These are phyloP conservation scores for Scaptodrosophila lebanonensis DNA, from an alignment of 1,140 invertebrate species.

Conservation along the genomic window DNA sequence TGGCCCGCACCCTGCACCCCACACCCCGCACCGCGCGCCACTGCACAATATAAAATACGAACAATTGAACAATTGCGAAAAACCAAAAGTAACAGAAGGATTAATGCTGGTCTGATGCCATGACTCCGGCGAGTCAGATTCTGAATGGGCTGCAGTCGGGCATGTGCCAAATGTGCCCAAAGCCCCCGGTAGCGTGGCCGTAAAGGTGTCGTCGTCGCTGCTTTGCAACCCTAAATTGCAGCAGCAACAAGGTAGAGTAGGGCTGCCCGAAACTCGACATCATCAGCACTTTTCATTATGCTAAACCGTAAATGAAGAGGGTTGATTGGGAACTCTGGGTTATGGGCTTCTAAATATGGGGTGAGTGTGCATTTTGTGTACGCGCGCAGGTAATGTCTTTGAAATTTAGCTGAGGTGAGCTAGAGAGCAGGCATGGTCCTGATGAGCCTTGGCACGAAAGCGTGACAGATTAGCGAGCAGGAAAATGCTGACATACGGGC, in stretches of 20 bases:
- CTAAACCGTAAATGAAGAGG: conserved; percentile 73
- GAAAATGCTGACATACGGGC: conserved; percentile 68
- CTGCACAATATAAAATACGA: too few relatives aligned
- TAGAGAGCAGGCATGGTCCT: conserved; percentile 24
- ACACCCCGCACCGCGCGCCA: too few relatives aligned
- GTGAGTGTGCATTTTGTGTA: conserved; percentile 25
- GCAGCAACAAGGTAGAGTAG: too few relatives aligned
- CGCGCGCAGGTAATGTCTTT: conserved; percentile 44
- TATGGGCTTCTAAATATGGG: not conserved
- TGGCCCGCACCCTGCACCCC: not conserved
- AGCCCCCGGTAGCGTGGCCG: conserved; percentile 4
- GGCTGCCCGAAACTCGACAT: conserved; percentile 26
- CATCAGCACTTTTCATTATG: conserved; percentile 72
- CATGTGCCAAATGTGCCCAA: conserved; percentile 2
- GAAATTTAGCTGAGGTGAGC: conserved; percentile 33
- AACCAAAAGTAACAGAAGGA: conserved; percentile 58
- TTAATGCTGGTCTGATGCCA: conserved; percentile 63
- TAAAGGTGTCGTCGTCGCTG: conserved; percentile 54
- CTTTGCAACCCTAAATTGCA: conserved; percentile 72
- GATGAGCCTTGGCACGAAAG: conserved; percentile 27
- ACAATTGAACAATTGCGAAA: conserved; percentile 70
- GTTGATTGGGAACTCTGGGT: conserved; percentile 25
- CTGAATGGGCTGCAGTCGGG: conserved; percentile 17
- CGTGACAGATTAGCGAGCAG: conserved; percentile 62
- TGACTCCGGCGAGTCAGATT: conserved; percentile 34